Conservation (phyloP, 1,140 invertebrate genomes). For the Luehdorfia chinensis region DNA sequence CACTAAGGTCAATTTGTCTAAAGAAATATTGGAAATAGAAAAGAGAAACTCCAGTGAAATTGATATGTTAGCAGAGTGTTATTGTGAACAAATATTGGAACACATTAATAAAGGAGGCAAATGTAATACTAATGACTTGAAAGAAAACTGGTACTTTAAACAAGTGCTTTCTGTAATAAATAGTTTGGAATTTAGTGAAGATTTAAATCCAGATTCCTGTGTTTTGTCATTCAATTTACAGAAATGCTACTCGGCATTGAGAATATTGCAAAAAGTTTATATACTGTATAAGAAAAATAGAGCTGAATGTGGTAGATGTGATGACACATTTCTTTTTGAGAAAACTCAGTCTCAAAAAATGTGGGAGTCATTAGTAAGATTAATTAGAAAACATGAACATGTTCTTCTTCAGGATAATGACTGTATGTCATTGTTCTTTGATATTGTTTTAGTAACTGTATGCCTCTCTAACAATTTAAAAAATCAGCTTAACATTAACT, state of each 20-base stretch:
- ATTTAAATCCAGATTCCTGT: slow-evolving; percentile 33
- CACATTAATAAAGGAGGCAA: slow-evolving; percentile 21
- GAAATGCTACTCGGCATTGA: slow-evolving; percentile 36
- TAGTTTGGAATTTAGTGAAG: slow-evolving; percentile 35
- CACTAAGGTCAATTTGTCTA: slow-evolving; percentile 34
- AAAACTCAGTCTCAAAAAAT: slow-evolving; percentile 23
- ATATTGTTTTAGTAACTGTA: slow-evolving; percentile 34
- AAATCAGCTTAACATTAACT: slow-evolving; percentile 21
- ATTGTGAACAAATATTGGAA: slow-evolving; percentile 35
- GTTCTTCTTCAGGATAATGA: slow-evolving; percentile 27
- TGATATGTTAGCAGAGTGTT: slow-evolving; percentile 44
- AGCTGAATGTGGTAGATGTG: slow-evolving; percentile 8
- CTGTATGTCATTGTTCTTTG: slow-evolving; percentile 28
- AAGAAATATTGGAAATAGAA: slow-evolving; percentile 39
- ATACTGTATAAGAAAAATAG: slow-evolving; percentile 22
- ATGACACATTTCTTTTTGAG: slow-evolving; percentile 20
- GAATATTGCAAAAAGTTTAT: slow-evolving; percentile 40
- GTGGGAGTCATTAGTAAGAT: slow-evolving; percentile 30
- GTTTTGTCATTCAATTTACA: slow-evolving; percentile 40
- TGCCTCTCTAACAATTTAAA: slow-evolving; percentile 21
- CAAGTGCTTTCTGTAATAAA: slow-evolving; percentile 37
- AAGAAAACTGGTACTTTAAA: slow-evolving; percentile 44
- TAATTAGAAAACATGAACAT: slow-evolving; percentile 31
- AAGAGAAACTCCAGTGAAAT: slow-evolving; percentile 45
- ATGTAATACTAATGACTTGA: slow-evolving; percentile 20